These are phyloP conservation scores for Psittacus erithacus DNA, from an alignment of 2,113 vertebrate genomes.

Conservation along the genomic window DNA sequence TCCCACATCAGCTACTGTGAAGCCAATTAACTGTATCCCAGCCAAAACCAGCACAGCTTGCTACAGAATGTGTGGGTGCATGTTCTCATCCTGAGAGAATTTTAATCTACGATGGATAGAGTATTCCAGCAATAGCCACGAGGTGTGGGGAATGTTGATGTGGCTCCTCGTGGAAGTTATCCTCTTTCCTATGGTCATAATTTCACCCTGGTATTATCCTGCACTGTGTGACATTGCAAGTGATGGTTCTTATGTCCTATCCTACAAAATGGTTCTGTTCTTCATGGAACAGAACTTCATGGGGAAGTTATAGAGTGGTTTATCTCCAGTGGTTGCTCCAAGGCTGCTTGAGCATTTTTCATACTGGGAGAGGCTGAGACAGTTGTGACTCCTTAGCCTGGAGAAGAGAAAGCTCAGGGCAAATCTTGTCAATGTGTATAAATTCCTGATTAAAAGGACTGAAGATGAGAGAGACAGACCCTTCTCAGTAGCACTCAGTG, in stretches of 20 bases:
- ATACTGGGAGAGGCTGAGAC: background rate
- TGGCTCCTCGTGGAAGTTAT: background rate
- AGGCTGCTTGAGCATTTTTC: background rate
- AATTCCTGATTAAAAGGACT: background rate
- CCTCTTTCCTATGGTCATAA: background rate
- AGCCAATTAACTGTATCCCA: background rate
- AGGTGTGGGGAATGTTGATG: background rate
- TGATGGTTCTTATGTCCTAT: background rate
- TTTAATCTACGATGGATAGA: background rate
- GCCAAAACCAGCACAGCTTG: background rate
- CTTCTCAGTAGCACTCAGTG: background rate
- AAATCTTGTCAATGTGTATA: background rate
- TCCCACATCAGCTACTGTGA: background rate
- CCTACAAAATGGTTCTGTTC: background rate
- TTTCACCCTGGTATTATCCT: background rate
- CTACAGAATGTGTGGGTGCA: background rate
- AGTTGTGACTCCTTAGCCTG: background rate
- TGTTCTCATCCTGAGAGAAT: background rate
- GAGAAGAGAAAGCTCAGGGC: background rate
- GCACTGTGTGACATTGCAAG: background rate
- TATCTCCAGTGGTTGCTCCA: background rate
- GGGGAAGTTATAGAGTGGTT: background rate
- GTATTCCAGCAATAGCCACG: background rate
- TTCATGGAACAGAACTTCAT: background rate
- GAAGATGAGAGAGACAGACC: background rate